These are phyloP conservation scores for Clusia tigrina DNA, from an alignment of 2,888 invertebrate species.

Conservation along the genomic window DNA sequence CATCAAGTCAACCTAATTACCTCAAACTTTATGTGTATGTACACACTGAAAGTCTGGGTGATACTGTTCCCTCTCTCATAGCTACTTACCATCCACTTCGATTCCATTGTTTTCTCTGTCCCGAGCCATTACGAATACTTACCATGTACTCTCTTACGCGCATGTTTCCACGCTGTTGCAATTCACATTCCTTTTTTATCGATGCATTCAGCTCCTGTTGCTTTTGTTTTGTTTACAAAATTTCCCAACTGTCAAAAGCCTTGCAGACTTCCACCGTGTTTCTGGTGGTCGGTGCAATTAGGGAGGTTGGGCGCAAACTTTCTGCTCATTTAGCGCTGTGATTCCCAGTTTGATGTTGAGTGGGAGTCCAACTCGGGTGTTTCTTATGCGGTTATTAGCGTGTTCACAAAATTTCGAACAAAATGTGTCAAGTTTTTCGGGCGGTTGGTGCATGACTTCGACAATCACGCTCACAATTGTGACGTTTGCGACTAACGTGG, in stretches of 20 bases:
- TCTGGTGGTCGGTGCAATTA: no score
- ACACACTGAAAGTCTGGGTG: no score
- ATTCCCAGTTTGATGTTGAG: background rate
- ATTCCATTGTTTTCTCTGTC: no score
- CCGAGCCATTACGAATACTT: background rate
- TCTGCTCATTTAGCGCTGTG: no score
- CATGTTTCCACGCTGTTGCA: background rate
- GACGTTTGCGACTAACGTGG: no score
- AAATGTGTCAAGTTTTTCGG: background rate
- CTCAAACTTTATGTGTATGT: no score
- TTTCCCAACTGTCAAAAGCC: background rate
- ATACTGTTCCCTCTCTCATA: no score
- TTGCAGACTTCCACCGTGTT: no score
- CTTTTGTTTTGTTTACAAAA: conserved; percentile 3
- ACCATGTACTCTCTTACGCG: background rate
- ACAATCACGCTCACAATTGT: no score
- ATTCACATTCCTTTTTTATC: background rate
- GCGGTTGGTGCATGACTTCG: no score
- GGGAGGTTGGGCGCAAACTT: background rate
- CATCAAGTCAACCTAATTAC: no score
- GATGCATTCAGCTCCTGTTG: background rate
- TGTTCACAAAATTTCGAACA: background rate
- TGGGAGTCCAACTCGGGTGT: background rate
- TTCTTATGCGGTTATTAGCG: background rate
- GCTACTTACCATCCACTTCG: no score